Evolutionary conservation across 1,140 invertebrate genomes (phyloP), one percentile per base, ranked within the genome.

Genomic region (Antheraea pernyi): DNA sequence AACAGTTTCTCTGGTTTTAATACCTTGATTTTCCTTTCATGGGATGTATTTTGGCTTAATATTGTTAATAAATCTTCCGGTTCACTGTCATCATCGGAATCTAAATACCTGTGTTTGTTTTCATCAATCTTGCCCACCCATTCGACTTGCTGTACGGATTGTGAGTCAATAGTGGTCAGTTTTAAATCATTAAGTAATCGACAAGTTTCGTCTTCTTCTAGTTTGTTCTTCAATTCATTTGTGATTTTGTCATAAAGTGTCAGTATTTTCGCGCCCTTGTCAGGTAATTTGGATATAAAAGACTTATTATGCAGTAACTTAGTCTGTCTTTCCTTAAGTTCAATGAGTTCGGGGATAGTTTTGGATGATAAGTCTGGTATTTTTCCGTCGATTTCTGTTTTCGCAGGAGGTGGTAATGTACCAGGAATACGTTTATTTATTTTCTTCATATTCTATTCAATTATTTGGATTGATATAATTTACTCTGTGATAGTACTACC

Each of bases 211-310:
- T 96, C 94, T 30, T 95, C 82, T 76, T 95, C 91, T 78, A 95
- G 83, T 59, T 93, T 94, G 36, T 84, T 77, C 53, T 93, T 79
- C 18, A 96, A 79, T 86, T 95, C 94, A 19, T 82, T 80, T 7
- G 92, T 63, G 69, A 96, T 80, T 76, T 93, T 94, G 7, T 94
- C 86, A 61, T 93, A 86, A 30, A 95, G 94, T 19, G 85, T 79
- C 72, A 90, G 86, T 48, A 96, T 94, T 83, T 94, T 96, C 63
- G 93, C 91, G 9, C 96, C 96, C 85, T 95, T 96, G 73, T 96
- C 96, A 0, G 95, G 92, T 69, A 96, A 82, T 76, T 93, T 95
- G 7, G 79, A 91, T 62, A 92, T 84, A 72, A 93, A 93, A 22
- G 70, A 19, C 68, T 91, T 92, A 67, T 90, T 90, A 63, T 84